These are phyloP conservation scores for Aphidius ervi DNA, from an alignment of 1,140 invertebrate genomes.

Conservation along the genomic window DNA sequence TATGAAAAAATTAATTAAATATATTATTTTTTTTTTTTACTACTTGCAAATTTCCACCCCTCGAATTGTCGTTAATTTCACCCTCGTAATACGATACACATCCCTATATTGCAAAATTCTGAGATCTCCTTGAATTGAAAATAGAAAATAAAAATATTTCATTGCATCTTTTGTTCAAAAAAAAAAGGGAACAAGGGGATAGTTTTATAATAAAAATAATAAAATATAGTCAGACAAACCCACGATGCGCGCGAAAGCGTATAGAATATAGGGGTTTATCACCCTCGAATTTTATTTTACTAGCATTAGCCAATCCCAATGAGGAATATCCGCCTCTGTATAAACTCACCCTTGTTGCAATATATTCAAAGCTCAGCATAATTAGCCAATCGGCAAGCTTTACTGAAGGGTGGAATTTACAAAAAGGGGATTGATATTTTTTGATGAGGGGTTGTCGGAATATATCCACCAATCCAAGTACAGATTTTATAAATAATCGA, in stretches of 20 bases:
- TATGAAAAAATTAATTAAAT: too few relatives aligned
- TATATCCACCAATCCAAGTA: too few relatives aligned
- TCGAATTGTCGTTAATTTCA: background rate
- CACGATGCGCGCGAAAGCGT: conserved; percentile 18
- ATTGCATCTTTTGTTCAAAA: too few relatives aligned
- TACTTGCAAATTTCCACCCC: conserved; percentile 7
- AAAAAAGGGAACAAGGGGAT: conserved; percentile 10
- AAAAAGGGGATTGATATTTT: too few relatives aligned
- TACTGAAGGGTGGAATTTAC: too few relatives aligned
- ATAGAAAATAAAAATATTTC: background rate
- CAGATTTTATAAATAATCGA: too few relatives aligned
- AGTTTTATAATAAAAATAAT: too few relatives aligned
- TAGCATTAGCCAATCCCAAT: conserved; percentile 33
- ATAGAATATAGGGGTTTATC: conserved; percentile 12
- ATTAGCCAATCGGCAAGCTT: conserved; percentile 18
- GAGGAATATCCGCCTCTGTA: conserved; percentile 41
- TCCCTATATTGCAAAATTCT: conserved; percentile 16
- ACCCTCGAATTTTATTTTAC: conserved; percentile 14
- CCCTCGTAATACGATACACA: conserved; percentile 18
- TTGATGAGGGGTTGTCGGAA: too few relatives aligned
- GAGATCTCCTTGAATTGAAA: conserved; percentile 16
- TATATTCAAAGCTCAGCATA: background rate
- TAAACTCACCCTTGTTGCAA: conserved; percentile 25
- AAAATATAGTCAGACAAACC: conserved; percentile 4
- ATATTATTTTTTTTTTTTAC: background rate